Evolutionary conservation across 2,797 vertebrate species (phyloP).

Genomic region (Psittacula derbiana): DNA sequence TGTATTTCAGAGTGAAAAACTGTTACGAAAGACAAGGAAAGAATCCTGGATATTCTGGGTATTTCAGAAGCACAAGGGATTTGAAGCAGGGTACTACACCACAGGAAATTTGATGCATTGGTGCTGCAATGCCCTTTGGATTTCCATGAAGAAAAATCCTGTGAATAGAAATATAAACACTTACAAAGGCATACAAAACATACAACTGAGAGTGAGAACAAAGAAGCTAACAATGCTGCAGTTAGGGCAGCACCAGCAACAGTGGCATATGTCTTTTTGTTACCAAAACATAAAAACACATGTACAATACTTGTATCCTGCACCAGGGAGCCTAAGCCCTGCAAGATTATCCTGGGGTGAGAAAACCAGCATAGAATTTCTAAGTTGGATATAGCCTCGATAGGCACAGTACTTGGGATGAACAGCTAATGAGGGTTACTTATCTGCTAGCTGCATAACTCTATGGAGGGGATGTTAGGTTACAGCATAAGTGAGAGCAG

Average conservation of each 20-base stretch:
- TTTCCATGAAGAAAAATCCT: not conserved
- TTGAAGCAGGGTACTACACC: not conserved
- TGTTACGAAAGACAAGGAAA: not conserved
- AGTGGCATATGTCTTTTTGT: not conserved
- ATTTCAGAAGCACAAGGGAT: not conserved
- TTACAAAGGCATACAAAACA: not conserved
- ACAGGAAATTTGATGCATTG: not conserved
- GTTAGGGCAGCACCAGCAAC: not conserved
- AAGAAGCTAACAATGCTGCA: not conserved
- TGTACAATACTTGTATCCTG: accelerated
- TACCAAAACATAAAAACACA: not conserved
- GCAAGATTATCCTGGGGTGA: not conserved
- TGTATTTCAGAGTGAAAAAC: not conserved
- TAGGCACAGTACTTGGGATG: not conserved
- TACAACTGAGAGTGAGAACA: not conserved
- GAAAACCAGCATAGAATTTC: not conserved
- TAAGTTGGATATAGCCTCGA: not conserved
- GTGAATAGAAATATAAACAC: not conserved
- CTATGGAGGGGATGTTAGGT: not conserved
- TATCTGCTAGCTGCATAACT: not conserved
- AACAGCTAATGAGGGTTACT: not conserved
- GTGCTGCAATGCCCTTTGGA: not conserved
- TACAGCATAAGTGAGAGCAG: not conserved
- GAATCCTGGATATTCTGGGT: not conserved
- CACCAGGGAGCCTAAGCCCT: not conserved